Percentiles rank a stretch among this genome's conserved stretches.
phyloP scores from a whole-genome alignment of 1,140 invertebrate genomes.

The Pseudomyrmex cubaensis region DNA sequence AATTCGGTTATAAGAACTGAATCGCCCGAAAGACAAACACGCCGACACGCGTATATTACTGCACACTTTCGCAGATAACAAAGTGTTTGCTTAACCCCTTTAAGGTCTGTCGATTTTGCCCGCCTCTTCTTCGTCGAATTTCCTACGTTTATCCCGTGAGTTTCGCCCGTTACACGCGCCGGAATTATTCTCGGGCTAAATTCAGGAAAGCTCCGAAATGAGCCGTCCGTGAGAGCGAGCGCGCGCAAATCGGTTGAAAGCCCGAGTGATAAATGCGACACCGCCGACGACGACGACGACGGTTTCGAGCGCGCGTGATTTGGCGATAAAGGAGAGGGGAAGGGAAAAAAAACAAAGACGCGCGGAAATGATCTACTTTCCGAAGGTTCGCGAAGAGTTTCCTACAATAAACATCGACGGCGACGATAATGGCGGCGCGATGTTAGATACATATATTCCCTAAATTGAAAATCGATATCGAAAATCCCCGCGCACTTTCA shows the following conservation, averaged over 20 bases:
- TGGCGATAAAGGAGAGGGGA: conserved; percentile 29
- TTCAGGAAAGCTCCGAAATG: background rate
- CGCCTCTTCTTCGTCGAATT: too few relatives aligned
- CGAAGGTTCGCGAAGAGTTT: conserved; percentile 42
- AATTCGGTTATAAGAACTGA: conserved; percentile 33
- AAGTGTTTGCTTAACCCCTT: conserved; percentile 37
- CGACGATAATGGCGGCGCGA: conserved; percentile 45
- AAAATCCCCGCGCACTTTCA: conserved; percentile 44
- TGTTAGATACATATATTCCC: conserved; percentile 51
- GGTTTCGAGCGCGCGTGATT: conserved; percentile 40
- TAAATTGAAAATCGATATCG: conserved; percentile 61
- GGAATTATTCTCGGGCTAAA: conserved; percentile 28
- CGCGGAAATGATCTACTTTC: conserved; percentile 44
- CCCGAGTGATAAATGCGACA: conserved; percentile 29
- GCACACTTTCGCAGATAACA: conserved; percentile 14
- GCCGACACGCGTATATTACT: conserved; percentile 30
- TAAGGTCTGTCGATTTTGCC: conserved; percentile 36
- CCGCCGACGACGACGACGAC: background rate
- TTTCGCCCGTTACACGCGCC: background rate
- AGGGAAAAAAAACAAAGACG: conserved; percentile 21
- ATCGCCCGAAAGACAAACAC: conserved; percentile 22
- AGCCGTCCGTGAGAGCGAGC: too few relatives aligned
- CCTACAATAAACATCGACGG: conserved; percentile 55
- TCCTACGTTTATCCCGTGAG: background rate
- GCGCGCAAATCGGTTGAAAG: conserved; percentile 26